phyloP scores from a whole-genome alignment of 2,797 vertebrate genomes.

The Sparus aurata region DNA sequence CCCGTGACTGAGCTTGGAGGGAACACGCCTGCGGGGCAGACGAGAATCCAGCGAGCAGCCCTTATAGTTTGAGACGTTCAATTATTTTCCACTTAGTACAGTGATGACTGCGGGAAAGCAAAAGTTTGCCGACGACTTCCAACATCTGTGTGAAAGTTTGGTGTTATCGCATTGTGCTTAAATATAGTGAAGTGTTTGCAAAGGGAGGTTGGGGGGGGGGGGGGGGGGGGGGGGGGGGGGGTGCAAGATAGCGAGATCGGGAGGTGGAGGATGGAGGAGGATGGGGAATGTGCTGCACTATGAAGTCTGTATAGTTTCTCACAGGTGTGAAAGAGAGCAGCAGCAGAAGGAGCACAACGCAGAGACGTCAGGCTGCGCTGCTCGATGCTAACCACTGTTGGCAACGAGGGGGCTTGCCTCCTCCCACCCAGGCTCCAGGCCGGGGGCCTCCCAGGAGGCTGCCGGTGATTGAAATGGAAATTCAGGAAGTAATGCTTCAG shows the following conservation, averaged over 20 bases:
- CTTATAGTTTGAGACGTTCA: constrained; percentile 55
- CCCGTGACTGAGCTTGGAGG: constrained; percentile 40
- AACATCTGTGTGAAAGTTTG: constrained; percentile 28
- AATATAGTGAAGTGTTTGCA: constrained; percentile 49
- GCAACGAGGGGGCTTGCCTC: constrained; percentile 76
- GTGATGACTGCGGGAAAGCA: constrained; percentile 46
- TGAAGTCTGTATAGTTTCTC: constrained; percentile 54
- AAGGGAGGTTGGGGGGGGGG: constrained; percentile 2
- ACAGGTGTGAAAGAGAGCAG: constrained; percentile 65
- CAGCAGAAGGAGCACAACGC: constrained; percentile 47
- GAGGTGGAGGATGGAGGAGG: constrained; percentile 9
- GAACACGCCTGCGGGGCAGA: constrained; percentile 41
- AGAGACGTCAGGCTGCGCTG: constrained; percentile 52
- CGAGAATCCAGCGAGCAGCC: constrained; percentile 13
- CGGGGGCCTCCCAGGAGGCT: constrained; percentile 66
- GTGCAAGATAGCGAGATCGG: constrained; percentile 26
- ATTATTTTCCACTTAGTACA: constrained; percentile 49
- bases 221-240: neutral
- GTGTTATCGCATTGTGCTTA: constrained; percentile 35
- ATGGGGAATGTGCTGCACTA: constrained; percentile 35
- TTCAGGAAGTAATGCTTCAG: constrained; percentile 75
- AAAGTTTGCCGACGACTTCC: constrained; percentile 25
- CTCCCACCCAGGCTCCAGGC: constrained; percentile 72
- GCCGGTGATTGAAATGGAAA: constrained; percentile 84
- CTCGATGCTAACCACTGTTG: constrained; percentile 74